These are phyloP conservation scores for Chloroceryle amazona DNA, from an alignment of 2,797 vertebrate species.

Conservation along the genomic window DNA sequence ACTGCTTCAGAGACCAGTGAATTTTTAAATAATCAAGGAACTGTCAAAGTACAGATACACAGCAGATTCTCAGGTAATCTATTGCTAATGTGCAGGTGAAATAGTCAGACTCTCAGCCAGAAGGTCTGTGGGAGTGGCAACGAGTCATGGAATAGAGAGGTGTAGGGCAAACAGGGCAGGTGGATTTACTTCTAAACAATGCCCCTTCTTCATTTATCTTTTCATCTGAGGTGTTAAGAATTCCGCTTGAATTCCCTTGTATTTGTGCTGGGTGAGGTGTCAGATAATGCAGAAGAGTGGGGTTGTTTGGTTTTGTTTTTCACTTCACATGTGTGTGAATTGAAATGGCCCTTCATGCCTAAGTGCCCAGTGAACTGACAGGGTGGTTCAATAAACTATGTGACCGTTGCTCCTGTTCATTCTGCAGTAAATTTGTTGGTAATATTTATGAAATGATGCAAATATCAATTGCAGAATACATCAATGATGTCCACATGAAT, in stretches of 20 bases:
- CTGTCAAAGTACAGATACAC: constrained; percentile 92
- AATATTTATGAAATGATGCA: background rate
- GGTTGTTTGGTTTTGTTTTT: background rate
- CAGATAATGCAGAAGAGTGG: background rate
- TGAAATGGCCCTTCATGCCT: background rate
- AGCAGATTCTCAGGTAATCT: constrained; percentile 88
- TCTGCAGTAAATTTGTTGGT: background rate
- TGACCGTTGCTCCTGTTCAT: background rate
- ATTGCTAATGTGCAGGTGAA: background rate
- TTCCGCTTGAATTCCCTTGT: background rate
- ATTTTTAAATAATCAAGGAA: constrained; percentile 91
- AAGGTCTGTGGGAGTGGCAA: background rate
- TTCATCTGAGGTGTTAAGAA: background rate
- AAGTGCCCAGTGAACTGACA: background rate
- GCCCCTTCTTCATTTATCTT: background rate
- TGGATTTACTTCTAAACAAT: background rate
- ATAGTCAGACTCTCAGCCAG: background rate
- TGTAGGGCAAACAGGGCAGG: background rate
- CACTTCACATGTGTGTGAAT: background rate
- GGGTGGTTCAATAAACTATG: background rate
- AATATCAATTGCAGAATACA: constrained; percentile 85
- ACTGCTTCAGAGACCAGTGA: constrained; percentile 82
- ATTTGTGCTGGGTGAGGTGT: background rate
- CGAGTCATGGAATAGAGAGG: background rate
- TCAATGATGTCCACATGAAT: constrained; percentile 89